Evolutionary conservation across 2,113 vertebrate species (phyloP).

Genomic region (Rhinogobius similis): DNA sequence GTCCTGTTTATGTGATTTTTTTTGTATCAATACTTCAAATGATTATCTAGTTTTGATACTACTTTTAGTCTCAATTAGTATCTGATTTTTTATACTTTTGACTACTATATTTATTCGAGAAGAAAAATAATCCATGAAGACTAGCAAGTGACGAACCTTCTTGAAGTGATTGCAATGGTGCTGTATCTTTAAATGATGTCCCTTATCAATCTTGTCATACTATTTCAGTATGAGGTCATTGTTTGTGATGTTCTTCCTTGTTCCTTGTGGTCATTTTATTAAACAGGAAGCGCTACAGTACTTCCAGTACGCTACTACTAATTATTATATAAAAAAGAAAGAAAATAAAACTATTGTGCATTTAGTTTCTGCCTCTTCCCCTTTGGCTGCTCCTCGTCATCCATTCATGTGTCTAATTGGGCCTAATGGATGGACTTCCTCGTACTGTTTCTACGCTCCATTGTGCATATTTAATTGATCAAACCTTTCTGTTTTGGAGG

Average conservation of each 20-base stretch:
- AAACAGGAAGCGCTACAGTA: neutral
- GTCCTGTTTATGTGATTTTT: too few relatives aligned
- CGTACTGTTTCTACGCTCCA: constrained; percentile 15
- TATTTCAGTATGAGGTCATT: neutral
- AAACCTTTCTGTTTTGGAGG: constrained; percentile 16
- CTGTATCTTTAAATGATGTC: neutral
- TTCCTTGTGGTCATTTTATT: neutral
- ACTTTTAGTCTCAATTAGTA: too few relatives aligned
- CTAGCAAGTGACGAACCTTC: neutral
- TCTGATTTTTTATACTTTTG: too few relatives aligned
- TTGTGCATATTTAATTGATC: constrained; percentile 29
- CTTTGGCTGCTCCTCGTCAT: constrained; percentile 40
- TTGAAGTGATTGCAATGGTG: neutral
- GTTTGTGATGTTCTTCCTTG: neutral
- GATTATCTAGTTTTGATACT: too few relatives aligned
- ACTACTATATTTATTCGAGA: too few relatives aligned
- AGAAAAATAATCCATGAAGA: neutral
- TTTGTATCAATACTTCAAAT: too few relatives aligned
- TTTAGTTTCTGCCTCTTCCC: neutral
- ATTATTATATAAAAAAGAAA: neutral
- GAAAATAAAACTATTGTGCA: neutral
- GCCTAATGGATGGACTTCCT: constrained; percentile 52
- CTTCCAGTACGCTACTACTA: too few relatives aligned
- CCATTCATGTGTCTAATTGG: constrained; percentile 60
- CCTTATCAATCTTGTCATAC: neutral